Conservation (phyloP, 2,888 invertebrate species). For the Bombylius discolor region DNA sequence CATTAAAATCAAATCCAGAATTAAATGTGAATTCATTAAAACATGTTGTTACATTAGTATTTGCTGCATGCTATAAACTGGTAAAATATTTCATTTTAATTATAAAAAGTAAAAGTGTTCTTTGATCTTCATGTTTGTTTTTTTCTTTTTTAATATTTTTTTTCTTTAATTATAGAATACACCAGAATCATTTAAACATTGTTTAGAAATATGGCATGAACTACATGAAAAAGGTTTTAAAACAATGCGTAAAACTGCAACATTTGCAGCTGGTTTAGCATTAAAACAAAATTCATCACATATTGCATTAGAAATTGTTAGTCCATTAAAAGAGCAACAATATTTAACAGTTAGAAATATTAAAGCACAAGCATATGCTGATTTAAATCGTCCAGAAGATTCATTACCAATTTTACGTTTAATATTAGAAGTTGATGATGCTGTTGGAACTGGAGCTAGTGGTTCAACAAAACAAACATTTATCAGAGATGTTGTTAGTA, state of each 20-base stretch:
- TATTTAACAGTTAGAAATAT: conserved; percentile 58
- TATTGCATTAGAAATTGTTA: conserved; percentile 52
- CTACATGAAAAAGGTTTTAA: conserved; percentile 42
- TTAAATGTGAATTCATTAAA: conserved; percentile 53
- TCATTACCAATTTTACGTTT: conserved; percentile 44
- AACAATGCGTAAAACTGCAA: conserved; percentile 47
- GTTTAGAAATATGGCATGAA: conserved; percentile 47
- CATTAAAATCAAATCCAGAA: conserved; percentile 45
- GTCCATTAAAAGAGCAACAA: conserved; percentile 40
- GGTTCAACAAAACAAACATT: conserved; percentile 42
- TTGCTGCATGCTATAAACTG: conserved; percentile 64
- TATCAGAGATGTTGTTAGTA: conserved; percentile 48
- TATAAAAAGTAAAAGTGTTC: not conserved
- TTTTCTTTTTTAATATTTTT: not conserved
- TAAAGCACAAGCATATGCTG: conserved; percentile 48
- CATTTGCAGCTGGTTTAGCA: conserved; percentile 52
- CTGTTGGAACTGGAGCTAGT: conserved; percentile 24
- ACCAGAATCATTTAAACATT: conserved; percentile 49
- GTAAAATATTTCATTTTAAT: conserved; percentile 34
- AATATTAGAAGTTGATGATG: conserved; percentile 44
- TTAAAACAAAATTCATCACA: conserved; percentile 54
- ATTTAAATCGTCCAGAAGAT: conserved; percentile 51
- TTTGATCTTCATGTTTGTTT: not conserved
- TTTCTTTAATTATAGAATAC: conserved; percentile 46
- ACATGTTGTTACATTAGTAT: conserved; percentile 49